Evolutionary conservation across 2,888 invertebrate species (phyloP), one percentile per base, ranked within the genome.

Genomic region (Desoria tigrina): DNA sequence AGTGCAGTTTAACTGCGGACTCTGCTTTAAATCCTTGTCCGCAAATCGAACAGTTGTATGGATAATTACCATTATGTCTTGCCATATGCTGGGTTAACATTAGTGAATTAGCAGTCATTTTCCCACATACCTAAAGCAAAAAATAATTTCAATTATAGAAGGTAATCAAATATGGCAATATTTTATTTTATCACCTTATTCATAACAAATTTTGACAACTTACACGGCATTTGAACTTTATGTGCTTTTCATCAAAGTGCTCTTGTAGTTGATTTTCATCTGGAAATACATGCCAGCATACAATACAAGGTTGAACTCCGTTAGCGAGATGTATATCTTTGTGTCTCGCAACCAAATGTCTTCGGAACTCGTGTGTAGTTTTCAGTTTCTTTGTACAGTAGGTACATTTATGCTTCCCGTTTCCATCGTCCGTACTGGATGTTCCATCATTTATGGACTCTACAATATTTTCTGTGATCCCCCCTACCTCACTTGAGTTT

Each of bases 231-330:
- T 39, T 57, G 3, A 42, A 57, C 24, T 39, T 57, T 24, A 7
- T 42, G 32, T 57, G 57, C 39, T 57, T 57, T 4, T 18, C 23
- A 18, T 57, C 39, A 42, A 2, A 42, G n/a, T 57, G 57, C 7
- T 42, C 42, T 18, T 57, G 9, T 3, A 57, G 39, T 23, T 57
- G 7, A 7, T 7, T 3, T 9, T 57, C 21, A 42, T 9, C 21
- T 11, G 7, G 6, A 24, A 57, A 57, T 37, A 57, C 4, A 37
- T 39, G 3, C 18, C n/a, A 57, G 21, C 57, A 57, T 14, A 57
- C 42, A 21, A 42, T 23, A 24, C 57, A 57, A 24, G 6, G 3
- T 39, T 23, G n/a, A n/a, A 14, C n/a, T 11, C 42, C 24, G 18
- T 28, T n/a, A 21, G n/a, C 18, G 14, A 57, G 42, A 24, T 42